phyloP scores from a whole-genome alignment of 2,113 vertebrate species.

The Ciconia boyciana region DNA sequence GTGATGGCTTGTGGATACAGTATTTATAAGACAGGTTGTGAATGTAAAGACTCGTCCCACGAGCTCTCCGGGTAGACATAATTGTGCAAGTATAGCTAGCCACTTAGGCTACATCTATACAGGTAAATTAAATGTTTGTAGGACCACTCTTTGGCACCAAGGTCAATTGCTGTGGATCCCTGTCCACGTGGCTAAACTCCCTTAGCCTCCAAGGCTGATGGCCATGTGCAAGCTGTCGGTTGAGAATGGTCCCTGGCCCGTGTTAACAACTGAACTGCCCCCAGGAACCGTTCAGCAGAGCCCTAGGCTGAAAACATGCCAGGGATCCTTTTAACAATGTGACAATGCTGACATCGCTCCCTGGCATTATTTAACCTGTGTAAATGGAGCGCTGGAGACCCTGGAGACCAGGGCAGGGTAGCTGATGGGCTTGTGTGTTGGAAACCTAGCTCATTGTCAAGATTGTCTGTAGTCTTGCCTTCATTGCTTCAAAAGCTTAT shows the following conservation, averaged over 20 bases:
- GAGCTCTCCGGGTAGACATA: not conserved
- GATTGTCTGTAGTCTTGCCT: not conserved
- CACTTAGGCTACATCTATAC: not conserved
- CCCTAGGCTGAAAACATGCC: not conserved
- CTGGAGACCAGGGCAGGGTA: not conserved
- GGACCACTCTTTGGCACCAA: not conserved
- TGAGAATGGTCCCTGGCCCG: not conserved
- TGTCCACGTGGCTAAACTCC: not conserved
- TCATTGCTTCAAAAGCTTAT: not conserved
- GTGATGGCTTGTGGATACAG: not conserved
- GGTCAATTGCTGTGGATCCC: not conserved
- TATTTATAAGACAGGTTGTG: not conserved
- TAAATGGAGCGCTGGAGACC: rapidly evolving
- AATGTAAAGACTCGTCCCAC: not conserved
- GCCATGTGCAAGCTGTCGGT: not conserved
- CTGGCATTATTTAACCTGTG: not conserved
- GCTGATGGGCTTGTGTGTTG: not conserved
- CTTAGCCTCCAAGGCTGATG: not conserved
- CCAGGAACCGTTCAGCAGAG: not conserved
- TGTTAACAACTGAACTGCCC: not conserved
- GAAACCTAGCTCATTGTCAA: not conserved
- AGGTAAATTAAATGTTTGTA: not conserved
- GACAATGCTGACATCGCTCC: not conserved
- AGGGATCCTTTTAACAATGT: not conserved
- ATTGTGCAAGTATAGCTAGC: not conserved